Conservation (phyloP, 2,113 vertebrate species). For the Ibidorhyncha struthersii region DNA sequence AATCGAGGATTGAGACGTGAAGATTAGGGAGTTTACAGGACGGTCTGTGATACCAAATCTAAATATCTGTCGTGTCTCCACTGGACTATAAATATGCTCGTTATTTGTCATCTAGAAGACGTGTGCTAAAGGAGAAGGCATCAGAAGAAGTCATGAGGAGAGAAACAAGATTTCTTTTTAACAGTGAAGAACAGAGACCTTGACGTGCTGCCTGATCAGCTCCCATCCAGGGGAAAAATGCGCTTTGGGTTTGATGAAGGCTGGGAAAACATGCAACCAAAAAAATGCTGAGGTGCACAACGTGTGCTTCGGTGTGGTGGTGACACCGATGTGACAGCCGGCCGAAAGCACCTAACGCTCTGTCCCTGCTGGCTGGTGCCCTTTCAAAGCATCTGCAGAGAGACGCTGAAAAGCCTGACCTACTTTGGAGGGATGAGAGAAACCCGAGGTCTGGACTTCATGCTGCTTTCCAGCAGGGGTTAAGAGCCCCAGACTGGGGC, state of each 20-base stretch:
- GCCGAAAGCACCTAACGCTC: background rate
- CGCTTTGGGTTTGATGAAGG: background rate
- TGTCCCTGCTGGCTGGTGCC: background rate
- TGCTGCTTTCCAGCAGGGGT: background rate
- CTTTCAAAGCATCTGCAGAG: background rate
- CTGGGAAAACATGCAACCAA: background rate
- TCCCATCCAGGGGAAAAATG: background rate
- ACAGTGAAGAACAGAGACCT: slow-evolving; percentile 1
- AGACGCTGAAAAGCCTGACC: slow-evolving; percentile 17
- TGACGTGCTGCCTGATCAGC: background rate
- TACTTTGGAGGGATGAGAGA: slow-evolving; percentile 45
- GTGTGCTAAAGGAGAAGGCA: background rate
- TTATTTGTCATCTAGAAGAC: background rate
- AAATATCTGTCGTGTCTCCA: background rate
- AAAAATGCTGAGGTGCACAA: background rate
- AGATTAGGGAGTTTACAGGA: background rate
- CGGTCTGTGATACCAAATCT: background rate
- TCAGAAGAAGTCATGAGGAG: background rate
- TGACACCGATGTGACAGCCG: background rate
- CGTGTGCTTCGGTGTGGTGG: background rate
- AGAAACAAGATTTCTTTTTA: background rate
- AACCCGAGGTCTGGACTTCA: background rate
- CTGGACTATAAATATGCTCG: background rate
- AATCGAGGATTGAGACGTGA: background rate
- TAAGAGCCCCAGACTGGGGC: background rate